Conservation (phyloP, 1,140 invertebrate species). For the Augochlora pura region DNA sequence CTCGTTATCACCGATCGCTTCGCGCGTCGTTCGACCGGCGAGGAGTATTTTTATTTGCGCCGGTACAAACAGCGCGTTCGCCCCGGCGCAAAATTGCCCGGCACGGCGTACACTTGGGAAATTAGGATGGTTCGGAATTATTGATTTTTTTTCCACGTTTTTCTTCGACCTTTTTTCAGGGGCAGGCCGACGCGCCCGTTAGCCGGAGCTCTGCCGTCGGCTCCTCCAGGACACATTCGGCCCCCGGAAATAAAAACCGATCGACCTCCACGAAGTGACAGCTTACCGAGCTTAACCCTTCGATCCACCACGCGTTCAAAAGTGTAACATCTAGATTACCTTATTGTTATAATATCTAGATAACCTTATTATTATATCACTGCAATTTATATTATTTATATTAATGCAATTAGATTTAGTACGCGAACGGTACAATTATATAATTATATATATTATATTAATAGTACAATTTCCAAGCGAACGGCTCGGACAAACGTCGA, state of each 20-base stretch:
- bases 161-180: neutral
- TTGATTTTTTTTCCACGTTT: conserved; percentile 62
- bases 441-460: too few species aligned
- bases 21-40: conserved; percentile 27
- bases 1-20: conserved; percentile 43
- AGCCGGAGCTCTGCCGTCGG: neutral
- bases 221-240: conserved; percentile 26
- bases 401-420: too few species aligned
- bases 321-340: too few species aligned
- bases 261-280: conserved; percentile 28
- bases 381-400: too few species aligned
- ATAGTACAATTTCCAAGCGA: too few species aligned
- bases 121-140: conserved; percentile 66
- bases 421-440: too few species aligned
- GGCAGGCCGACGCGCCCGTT: neutral
- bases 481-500: too few species aligned
- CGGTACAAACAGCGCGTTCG: conserved; percentile 28
- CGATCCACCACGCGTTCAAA: too few species aligned
- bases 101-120: conserved; percentile 66
- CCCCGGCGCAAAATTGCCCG: conserved; percentile 22
- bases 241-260: conserved; percentile 7
- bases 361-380: too few species aligned
- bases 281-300: conserved; percentile 17
- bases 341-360: too few species aligned
- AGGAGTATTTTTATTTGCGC: conserved; percentile 52